Evolutionary conservation across 2,797 vertebrate species (phyloP).

Genomic region (Petrocephalus sullivani): DNA sequence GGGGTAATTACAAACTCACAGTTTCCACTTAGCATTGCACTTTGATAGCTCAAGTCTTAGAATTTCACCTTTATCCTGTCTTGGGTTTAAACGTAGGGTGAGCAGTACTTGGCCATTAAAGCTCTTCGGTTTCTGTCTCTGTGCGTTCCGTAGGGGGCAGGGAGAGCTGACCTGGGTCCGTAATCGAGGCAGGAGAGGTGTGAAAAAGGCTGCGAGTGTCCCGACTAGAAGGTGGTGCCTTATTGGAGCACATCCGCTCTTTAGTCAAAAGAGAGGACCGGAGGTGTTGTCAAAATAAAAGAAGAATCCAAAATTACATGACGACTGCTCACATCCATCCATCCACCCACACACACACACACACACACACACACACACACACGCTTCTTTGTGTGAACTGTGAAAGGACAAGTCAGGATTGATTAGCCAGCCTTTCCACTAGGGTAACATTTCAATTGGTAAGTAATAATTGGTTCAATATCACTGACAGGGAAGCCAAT

Average conservation of each 20-base stretch:
- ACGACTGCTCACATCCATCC: neutral
- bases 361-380: neutral
- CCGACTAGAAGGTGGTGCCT: neutral
- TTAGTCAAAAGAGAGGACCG: neutral
- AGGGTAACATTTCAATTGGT: constrained; percentile 16
- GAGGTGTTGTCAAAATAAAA: neutral
- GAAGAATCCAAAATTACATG: neutral
- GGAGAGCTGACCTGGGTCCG: neutral
- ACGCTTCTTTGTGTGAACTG: neutral
- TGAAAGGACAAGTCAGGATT: neutral
- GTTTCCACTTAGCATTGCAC: neutral
- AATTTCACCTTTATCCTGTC: neutral
- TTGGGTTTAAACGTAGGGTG: neutral
- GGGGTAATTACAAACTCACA: constrained; percentile 2
- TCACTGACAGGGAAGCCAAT: constrained; percentile 12
- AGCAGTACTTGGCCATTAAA: neutral
- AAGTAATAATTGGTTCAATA: constrained; percentile 19
- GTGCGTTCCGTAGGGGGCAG: neutral
- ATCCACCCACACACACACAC: neutral
- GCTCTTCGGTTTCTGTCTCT: neutral
- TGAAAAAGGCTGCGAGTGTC: neutral
- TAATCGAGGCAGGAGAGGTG: neutral
- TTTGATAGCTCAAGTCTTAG: neutral
- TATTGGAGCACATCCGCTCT: neutral
- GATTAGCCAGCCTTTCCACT: constrained; percentile 9